These are phyloP conservation scores for Palythoa grandiflora DNA, from an alignment of 92 coral and sea anemone species.

Conservation along the genomic window DNA sequence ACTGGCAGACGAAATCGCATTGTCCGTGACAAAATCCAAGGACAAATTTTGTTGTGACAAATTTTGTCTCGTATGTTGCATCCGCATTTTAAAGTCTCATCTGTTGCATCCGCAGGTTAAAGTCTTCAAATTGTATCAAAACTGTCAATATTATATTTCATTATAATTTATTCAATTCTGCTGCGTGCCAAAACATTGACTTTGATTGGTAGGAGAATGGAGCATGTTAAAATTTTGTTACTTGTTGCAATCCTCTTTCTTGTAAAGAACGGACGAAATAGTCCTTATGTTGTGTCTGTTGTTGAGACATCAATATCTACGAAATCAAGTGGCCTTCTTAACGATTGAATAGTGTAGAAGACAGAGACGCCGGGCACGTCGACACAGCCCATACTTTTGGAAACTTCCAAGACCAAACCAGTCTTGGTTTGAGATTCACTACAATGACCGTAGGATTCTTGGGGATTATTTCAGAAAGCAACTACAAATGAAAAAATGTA, in stretches of 20 bases:
- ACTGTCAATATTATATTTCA: too few species aligned
- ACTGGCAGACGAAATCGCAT: too few species aligned
- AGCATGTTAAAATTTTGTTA: not conserved
- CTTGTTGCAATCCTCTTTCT: not conserved
- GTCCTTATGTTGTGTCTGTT: slow-evolving; percentile 26
- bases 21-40: too few species aligned
- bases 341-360: slow-evolving; percentile 20
- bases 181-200: too few species aligned
- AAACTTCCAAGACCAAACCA: slow-evolving; percentile 44
- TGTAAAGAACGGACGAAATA: not conserved
- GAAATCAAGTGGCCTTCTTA: slow-evolving; percentile 17
- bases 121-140: too few species aligned
- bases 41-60: too few species aligned
- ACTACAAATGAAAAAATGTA: slow-evolving; percentile 34
- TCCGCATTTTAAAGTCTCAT: too few species aligned
- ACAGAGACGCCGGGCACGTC: slow-evolving; percentile 50
- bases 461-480: slow-evolving; percentile 47
- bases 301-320: slow-evolving; percentile 20
- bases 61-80: too few species aligned
- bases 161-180: too few species aligned
- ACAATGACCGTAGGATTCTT: slow-evolving; percentile 19
- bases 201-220: not conserved
- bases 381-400: slow-evolving; percentile 56
- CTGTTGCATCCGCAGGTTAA: too few species aligned
- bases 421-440: slow-evolving; percentile 39